Base-by-base conservation (phyloP, 2,888 invertebrate genomes). In the Erpobdella octoculata region DNA sequence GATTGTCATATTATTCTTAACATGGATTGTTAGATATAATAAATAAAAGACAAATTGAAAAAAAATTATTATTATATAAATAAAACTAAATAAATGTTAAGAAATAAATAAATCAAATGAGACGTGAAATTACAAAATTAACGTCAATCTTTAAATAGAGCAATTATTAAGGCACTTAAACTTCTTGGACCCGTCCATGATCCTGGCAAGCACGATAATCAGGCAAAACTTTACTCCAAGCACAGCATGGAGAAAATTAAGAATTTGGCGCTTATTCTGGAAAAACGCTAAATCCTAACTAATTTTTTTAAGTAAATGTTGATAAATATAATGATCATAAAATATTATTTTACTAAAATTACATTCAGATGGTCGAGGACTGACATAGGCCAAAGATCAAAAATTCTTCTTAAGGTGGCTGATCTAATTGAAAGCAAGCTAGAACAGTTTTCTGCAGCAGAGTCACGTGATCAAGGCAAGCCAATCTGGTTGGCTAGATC, bases 401-500 rank as follows among this genome's bases (percentile, higher is more conserved):
- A 78, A 36, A 74, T 85, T 25, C 76, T 87, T 71, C 74, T 81
- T 72, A 82, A 81, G 75, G 80, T 86, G 35, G 86, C 86, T 2
- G 85, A 86, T 72, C 73, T 85, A 4, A 76, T 87, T 46, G 86
- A 87, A 75, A 76, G 78, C 2, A 78, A 81, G n/a, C 73, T 83
- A 48, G 83, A 84, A 25, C 84, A 84, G 68, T 84, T 87, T 74
- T 86, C 86, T 0, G 77, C 78, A 41, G 79, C 83, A 2, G 87
- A 87, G 78, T 85, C 86, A 8, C 78, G 79, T 53, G 87, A 87
- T 77, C 86, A 87, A 77, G 87, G 87, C 9, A 87, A 87, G 76
- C 85, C 86, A 2, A 76, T 87, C 5, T 81, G 81, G 79, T 76
- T 85, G 74, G 81, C 86, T 0, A 80, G 77, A 61, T 76, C 76